Evolutionary conservation across 2,797 vertebrate genomes (phyloP), one percentile per base, ranked within the genome.

Genomic region (Macropus fuliginosus): DNA sequence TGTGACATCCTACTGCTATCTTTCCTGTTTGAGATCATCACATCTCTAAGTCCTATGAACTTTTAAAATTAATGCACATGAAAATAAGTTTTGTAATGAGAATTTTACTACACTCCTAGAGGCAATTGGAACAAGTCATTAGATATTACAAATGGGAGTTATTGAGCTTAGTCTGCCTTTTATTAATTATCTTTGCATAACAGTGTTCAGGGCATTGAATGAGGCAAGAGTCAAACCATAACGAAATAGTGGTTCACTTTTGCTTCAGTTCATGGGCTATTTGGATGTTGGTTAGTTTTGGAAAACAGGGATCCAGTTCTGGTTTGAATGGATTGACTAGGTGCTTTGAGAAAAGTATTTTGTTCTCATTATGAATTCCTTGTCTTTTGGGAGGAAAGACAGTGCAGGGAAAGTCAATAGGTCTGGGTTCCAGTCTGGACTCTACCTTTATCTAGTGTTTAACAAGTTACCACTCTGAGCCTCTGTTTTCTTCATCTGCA

Each of bases 1-100:
- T 81, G 21, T 46, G 40, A 24, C 27, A 21, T 40, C 59, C 54
- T 91, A 2, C 34, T n/a, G 55, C n/a, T 13, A 0, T 87, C 55
- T 91, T 13, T 46, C 59, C 74, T 92, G 13, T 91, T 87, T 52
- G 59, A 91, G 55, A 59, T 12, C 16, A 29, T 21, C 13, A 10
- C 57, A 54, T 5, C 14, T 31, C 40, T 55, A 56, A 95, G 59
- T 81, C 16, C 91, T 93, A 56, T 57, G 28, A 54, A 87, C 46
- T 96, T 94, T 92, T 89, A 93, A 95, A 94, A 92, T 55, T 90
- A 92, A 92, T 74, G 18, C 24, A 0, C 74, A 94, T 94, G 55
- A 54, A 93, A 94, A 93, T 31, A 81, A 91, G 52, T 16, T 94
- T 95, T 55, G n/a, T 6, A 90, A 90, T 89, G 40, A 27, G 57